Evolutionary conservation across 2,888 invertebrate species (phyloP).

Genomic region (Sphaeridia pumilis): DNA sequence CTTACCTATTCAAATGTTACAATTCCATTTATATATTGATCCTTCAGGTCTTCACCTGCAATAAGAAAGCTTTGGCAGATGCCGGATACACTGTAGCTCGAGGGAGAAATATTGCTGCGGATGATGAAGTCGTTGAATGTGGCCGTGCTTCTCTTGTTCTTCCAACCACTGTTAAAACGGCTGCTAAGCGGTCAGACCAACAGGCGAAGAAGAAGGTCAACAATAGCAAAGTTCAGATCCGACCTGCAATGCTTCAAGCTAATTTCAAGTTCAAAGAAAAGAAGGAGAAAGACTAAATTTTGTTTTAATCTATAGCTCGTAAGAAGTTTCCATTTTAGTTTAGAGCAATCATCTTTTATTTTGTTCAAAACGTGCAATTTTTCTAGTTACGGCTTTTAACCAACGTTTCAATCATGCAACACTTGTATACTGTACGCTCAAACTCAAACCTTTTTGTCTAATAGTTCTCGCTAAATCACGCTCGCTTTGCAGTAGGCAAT

Average conservation of each 20-base stretch:
- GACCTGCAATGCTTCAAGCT: slow-evolving; percentile 13
- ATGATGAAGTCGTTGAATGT: background rate
- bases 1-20: background rate
- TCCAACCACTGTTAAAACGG: no score
- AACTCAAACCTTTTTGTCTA: no score
- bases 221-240: slow-evolving; percentile 9
- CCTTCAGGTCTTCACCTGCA: background rate
- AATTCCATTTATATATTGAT: background rate
- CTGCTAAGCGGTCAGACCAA: background rate
- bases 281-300: slow-evolving; percentile 3
- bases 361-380: no score
- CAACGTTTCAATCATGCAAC: no score
- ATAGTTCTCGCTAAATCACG: no score
- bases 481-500: no score
- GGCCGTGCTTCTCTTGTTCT: no score
- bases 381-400: no score
- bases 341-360: no score
- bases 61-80: background rate
- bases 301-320: background rate
- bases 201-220: background rate
- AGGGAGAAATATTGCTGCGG: background rate
- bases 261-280: slow-evolving; percentile 5
- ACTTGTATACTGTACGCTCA: no score
- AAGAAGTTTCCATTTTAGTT: no score
- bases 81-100: background rate